Conservation (phyloP, 1,140 invertebrate genomes). For the Thaumatotibia leucotreta region DNA sequence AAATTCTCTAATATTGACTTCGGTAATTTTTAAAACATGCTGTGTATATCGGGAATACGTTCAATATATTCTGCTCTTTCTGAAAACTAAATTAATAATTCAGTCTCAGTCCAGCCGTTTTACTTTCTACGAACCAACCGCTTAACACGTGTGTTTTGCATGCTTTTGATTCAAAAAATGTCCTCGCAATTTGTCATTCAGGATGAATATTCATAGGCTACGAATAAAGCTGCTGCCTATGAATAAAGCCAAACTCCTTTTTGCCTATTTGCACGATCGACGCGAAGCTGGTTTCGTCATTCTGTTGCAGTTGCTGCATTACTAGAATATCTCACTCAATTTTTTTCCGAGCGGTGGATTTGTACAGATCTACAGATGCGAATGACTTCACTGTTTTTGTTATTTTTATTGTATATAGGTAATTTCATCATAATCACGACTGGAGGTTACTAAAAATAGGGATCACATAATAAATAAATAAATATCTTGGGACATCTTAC, state of each 20-base stretch:
- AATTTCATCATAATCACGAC: too few relatives aligned
- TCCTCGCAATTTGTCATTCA: background rate
- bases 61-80: too few relatives aligned
- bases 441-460: too few relatives aligned
- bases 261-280: conserved; percentile 28
- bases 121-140: background rate
- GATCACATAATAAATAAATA: too few relatives aligned
- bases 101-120: background rate
- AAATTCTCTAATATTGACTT: too few relatives aligned
- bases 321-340: conserved; percentile 2
- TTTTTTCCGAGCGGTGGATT: too few relatives aligned
- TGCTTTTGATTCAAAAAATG: background rate
- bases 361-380: background rate
- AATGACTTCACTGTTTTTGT: background rate
- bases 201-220: conserved; percentile 7
- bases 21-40: too few relatives aligned
- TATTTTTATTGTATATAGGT: too few relatives aligned
- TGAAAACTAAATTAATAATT: background rate
- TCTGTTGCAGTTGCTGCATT: conserved; percentile 13
- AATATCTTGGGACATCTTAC: too few relatives aligned
- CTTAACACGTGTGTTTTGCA: background rate
- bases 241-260: conserved; percentile 9
- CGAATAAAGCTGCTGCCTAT: conserved; percentile 6
- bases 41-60: too few relatives aligned
- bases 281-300: conserved; percentile 29